Evolutionary conservation across 2,113 vertebrate species (phyloP), one percentile per base, ranked within the genome.

Genomic region (Hippocampus zosterae): DNA sequence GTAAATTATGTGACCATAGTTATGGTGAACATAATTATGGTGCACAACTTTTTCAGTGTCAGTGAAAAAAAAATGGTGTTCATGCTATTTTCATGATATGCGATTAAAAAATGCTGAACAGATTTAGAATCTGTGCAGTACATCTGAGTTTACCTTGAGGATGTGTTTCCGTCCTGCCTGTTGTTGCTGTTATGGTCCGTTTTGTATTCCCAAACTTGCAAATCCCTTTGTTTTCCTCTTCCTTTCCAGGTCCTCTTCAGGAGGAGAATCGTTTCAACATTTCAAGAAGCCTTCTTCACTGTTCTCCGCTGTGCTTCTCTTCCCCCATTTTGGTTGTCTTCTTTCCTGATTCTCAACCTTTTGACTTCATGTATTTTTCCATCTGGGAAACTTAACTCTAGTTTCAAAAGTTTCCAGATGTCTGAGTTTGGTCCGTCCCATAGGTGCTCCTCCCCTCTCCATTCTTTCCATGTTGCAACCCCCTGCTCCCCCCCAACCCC

Each of bases 341-440:
- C 61, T 55, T 71, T n/a, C 10, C 37, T 8, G 21, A 68, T 25
- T 48, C 15, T 53, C 18, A 71, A 60, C 62, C 44, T 70, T 73
- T 53, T 65, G 23, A 59, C 18, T 62, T 15, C 7, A 60, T 37
- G 8, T 65, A 37, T 48, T 37, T 67, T 65, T 67, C 57, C 62
- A 69, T 53, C 15, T 69, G 37, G 41, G 8, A 70, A 6, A 11
- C 25, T 80, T 52, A n/a, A 46, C 3, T 8, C 74, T 66, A 65
- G 7, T n/a, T 67, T 69, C 73, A 84, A 91, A 82, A 73, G 69
- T 77, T 91, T 91, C 90, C 92, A 93, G 92, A 93, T 92, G 86
- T 85, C 68, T 71, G 71, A 72, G 40, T 65, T 76, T 42, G 70
- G 82, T 70, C 69, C 29, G 40, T 41, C 61, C 57, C 52, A 21